Evolutionary conservation across 2,113 vertebrate genomes (phyloP).

Genomic region (Apteryx mantelli): DNA sequence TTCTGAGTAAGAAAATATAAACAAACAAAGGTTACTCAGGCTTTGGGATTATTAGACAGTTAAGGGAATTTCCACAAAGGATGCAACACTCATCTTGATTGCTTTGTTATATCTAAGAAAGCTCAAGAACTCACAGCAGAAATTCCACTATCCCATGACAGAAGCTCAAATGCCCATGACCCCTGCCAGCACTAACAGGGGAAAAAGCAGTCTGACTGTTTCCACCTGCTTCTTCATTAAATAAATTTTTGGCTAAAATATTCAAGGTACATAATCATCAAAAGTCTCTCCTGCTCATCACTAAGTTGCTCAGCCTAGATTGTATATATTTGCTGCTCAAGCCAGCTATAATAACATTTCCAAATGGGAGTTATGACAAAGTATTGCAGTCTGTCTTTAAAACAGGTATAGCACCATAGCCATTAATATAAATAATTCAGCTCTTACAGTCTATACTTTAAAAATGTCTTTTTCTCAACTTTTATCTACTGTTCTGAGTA

Average conservation of each 20-base stretch:
- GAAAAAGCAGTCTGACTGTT: neutral
- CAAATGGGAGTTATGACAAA: neutral
- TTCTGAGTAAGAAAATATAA: neutral
- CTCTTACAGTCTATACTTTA: neutral
- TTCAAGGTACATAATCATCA: slow-evolving; percentile 2
- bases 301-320: neutral
- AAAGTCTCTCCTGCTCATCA: slow-evolving; percentile 7
- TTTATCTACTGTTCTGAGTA: neutral
- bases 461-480: neutral
- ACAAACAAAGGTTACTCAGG: neutral
- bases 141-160: neutral
- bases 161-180: neutral
- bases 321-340: neutral
- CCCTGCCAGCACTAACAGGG: neutral
- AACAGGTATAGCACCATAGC: slow-evolving; percentile 6
- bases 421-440: slow-evolving; percentile 57
- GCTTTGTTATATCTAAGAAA: neutral
- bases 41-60: neutral
- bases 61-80: neutral
- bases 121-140: neutral
- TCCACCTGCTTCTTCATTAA: neutral
- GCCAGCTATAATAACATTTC: neutral
- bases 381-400: slow-evolving; percentile 1
- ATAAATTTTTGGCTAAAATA: neutral
- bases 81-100: neutral